Base-by-base conservation (phyloP, 2,888 invertebrate genomes). In the Caenorhabditis imperialis region DNA sequence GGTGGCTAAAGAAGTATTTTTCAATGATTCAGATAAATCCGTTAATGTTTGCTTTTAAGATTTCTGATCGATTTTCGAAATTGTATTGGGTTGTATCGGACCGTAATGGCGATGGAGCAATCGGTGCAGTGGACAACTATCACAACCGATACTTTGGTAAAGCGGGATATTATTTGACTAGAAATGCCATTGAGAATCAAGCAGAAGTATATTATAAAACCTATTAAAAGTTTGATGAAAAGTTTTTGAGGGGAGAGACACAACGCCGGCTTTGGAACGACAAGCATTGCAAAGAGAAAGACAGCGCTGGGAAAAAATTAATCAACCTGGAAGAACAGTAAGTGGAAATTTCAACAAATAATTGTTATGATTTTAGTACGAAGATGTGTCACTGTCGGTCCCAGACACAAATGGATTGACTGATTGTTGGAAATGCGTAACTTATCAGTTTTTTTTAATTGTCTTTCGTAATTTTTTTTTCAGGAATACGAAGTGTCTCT, bases 61-160 rank as follows among this genome's bases (percentile, higher is more conserved):
- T 63, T 6, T 42, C 62, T 1, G 42, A 35, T n/a, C 33, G 62
- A 6, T 71, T 71, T n/a, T 54, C 51, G 0, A 2, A 22, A 2
- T 27, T 30, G 0, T 71, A 57, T 16, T 71, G 71, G 71, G 45
- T 33, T 8, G 45, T 57, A 2, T n/a, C 23, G 2, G 55, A 57
- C 7, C 20, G 45, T 10, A 30, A 51, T 5, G 45, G 23, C 5
- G 42, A 42, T 30, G 62, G 51, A 7, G 54, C 71, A 14, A 20
- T 22, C 16, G 51, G 55, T 1, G 62, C 62, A 7, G 44, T 38
- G 23, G 71, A 71, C 23, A 62, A 42, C 16, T 71, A 57, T 22
- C 71, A 71, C 37, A 62, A 61, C 30, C 42, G 71, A 8, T 71
- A 45, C 25, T 71, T 62, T 57, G 71, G 71, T 12, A 71, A 57